A percentile compares a stretch with the other conserved stretches of the same genome.
phyloP scores from a whole-genome alignment of 2,888 invertebrate species.

The Mythimna loreyi region DNA sequence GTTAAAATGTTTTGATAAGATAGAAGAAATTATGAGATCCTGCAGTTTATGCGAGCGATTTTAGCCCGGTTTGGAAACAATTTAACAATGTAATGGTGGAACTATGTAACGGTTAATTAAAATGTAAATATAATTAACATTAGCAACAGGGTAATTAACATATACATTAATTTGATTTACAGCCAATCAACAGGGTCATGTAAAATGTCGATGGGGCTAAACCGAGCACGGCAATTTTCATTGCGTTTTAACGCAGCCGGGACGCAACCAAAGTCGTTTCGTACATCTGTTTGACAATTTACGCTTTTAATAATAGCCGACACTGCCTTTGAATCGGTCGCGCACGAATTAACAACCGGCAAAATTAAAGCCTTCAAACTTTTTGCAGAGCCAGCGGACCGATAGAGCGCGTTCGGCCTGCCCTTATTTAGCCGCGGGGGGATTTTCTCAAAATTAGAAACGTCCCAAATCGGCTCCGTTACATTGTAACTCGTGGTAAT shows the following conservation, averaged over 20 bases:
- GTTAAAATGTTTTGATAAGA: constrained; percentile 46
- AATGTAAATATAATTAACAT: background rate
- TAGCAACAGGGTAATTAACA: background rate
- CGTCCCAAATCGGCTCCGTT: constrained; percentile 69
- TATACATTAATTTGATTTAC: constrained; percentile 51
- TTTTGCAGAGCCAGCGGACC: constrained; percentile 79
- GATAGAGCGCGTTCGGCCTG: constrained; percentile 73
- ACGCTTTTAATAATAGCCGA: constrained; percentile 90
- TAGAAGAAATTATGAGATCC: constrained; percentile 21
- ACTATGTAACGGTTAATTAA: background rate
- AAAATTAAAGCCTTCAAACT: constrained; percentile 89
- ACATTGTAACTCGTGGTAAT: constrained; percentile 64
- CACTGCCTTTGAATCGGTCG: constrained; percentile 87
- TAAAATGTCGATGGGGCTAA: constrained; percentile 69
- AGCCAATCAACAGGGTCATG: constrained; percentile 58
- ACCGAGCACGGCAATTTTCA: constrained; percentile 77
- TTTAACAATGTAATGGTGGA: background rate
- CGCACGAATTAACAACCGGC: constrained; percentile 87
- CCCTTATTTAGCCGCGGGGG: constrained; percentile 74
- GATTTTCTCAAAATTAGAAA: constrained; percentile 78
- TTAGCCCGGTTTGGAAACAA: background rate
- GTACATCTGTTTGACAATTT: constrained; percentile 90
- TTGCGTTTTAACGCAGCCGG: constrained; percentile 83
- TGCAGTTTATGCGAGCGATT: constrained; percentile 14
- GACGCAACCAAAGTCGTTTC: constrained; percentile 83